Evolutionary conservation across 30 jellyfish, hydroid and myxozoan species (phyloP).

Genomic region (Pelagia noctiluca): DNA sequence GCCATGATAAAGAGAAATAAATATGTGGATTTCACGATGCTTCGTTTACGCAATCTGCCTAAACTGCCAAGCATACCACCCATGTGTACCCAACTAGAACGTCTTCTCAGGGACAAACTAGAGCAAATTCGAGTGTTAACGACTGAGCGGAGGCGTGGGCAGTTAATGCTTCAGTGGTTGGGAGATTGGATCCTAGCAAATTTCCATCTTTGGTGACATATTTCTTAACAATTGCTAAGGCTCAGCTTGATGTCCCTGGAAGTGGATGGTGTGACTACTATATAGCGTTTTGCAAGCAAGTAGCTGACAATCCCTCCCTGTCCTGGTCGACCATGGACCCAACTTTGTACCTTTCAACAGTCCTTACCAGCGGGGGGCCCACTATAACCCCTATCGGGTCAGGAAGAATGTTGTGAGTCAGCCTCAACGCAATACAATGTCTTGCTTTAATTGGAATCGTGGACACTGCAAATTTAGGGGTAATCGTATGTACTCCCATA

Average conservation of each 20-base stretch:
- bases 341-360: background rate
- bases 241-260: background rate
- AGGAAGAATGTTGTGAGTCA: no score
- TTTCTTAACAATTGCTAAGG: background rate
- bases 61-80: no score
- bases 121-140: no score
- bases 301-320: background rate
- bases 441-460: no score
- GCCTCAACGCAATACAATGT: no score
- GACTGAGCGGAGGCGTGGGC: conserved; percentile 1
- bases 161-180: background rate
- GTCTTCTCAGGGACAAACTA: no score
- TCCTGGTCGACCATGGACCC: background rate
- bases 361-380: conserved; percentile 1
- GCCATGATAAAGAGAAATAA: no score
- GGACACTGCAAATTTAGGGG: background rate
- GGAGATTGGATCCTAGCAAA: background rate
- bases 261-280: background rate
- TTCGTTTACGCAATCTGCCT: no score
- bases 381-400: background rate
- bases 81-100: no score
- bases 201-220: background rate
- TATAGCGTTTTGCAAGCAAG: background rate
- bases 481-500: background rate
- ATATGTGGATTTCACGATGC: no score